These are phyloP conservation scores for Takifugu flavidus DNA, from an alignment of 2,113 vertebrate species.

Conservation along the genomic window DNA sequence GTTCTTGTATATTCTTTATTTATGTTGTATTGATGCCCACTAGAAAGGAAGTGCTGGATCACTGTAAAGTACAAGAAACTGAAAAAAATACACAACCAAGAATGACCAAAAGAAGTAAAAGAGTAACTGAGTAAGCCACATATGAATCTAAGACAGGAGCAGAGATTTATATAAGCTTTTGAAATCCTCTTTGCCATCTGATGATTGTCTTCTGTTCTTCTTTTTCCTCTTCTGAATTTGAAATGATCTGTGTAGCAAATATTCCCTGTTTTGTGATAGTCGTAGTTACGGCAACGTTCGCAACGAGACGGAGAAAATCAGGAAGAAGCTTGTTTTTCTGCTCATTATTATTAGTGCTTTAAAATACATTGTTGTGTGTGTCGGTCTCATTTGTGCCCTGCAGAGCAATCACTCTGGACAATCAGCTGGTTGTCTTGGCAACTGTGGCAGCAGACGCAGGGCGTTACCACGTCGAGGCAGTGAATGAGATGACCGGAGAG, in stretches of 20 bases:
- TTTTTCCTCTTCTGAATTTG: constrained; percentile 27
- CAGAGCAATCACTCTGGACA: constrained; percentile 86
- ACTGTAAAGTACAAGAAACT: constrained; percentile 19
- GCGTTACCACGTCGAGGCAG: constrained; percentile 83
- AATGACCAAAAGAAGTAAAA: constrained; percentile 34
- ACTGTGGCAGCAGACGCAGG: constrained; percentile 72
- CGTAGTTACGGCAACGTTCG: constrained; percentile 22
- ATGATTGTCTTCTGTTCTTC: constrained; percentile 34
- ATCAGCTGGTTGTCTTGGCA: constrained; percentile 87
- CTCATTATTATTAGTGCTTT: constrained; percentile 1
- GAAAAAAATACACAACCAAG: constrained; percentile 33
- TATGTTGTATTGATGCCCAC: constrained; percentile 36
- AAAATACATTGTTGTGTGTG: constrained; percentile 24
- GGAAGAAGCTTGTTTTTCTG: constrained; percentile 7
- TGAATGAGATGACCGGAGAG: constrained; percentile 88
- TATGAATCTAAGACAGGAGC: constrained; percentile 60
- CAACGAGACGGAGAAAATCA: neutral
- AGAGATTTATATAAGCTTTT: constrained; percentile 60
- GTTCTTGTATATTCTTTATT: constrained; percentile 9
- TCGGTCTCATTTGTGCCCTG: constrained; percentile 41
- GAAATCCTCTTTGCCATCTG: constrained; percentile 44
- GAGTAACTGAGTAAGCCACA: constrained; percentile 44
- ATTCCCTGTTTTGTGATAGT: constrained; percentile 28
- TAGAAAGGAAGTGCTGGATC: constrained; percentile 41
- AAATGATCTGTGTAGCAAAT: constrained; percentile 49